Percentiles rank a stretch among this genome's conserved stretches.
These are phyloP conservation scores for Centropus unirufus DNA, from an alignment of 2,113 vertebrate species.

Conservation along the genomic window DNA sequence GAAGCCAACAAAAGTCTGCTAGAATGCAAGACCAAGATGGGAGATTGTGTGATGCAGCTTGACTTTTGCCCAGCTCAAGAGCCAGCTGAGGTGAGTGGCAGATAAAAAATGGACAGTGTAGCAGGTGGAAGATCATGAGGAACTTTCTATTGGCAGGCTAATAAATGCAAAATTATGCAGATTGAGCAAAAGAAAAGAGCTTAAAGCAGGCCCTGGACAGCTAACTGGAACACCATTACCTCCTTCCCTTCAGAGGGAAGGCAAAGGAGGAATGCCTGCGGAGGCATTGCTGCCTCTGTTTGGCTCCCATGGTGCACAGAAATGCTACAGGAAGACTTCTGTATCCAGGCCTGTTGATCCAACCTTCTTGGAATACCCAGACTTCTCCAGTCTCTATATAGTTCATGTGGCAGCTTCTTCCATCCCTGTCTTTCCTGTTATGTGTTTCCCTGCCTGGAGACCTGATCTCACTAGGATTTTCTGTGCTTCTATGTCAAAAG, in stretches of 20 bases:
- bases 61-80: background rate
- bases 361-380: background rate
- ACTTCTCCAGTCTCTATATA: background rate
- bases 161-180: background rate
- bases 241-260: background rate
- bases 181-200: background rate
- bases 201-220: background rate
- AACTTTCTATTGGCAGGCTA: background rate
- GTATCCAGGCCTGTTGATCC: background rate
- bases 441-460: background rate
- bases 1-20: background rate
- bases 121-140: background rate
- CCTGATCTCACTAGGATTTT: background rate
- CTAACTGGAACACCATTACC: background rate
- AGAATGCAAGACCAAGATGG: background rate
- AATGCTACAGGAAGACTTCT: background rate
- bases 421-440: background rate
- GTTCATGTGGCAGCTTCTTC: background rate
- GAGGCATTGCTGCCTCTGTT: background rate
- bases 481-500: background rate
- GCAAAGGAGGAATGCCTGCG: too few relatives aligned
- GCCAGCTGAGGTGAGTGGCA: background rate
- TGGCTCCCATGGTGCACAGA: background rate
- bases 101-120: background rate
- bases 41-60: background rate